These are phyloP conservation scores for Cisticola juncidis DNA, from an alignment of 2,113 vertebrate species.

Conservation along the genomic window DNA sequence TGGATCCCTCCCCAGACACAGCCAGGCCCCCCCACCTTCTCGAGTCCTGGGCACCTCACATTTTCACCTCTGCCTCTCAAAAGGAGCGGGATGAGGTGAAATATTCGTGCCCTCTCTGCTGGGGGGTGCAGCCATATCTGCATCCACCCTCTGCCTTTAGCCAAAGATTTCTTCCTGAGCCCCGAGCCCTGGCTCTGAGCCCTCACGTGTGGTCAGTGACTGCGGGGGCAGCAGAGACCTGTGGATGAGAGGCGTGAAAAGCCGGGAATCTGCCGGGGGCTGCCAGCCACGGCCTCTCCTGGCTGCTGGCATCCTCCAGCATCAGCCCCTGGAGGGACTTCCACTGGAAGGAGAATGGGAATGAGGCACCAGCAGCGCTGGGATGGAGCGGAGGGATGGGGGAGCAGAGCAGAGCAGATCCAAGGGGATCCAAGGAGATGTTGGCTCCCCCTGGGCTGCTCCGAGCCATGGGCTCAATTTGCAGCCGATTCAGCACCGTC, in stretches of 20 bases:
- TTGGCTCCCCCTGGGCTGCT: neutral
- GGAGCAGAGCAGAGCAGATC: neutral
- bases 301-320: neutral
- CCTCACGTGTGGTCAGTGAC: accelerated
- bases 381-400: neutral
- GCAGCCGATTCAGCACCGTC: neutral
- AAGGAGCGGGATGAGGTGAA: neutral
- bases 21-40: neutral
- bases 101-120: neutral
- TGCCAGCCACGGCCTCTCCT: neutral
- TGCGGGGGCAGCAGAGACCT: neutral
- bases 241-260: neutral
- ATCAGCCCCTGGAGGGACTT: neutral
- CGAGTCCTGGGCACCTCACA: neutral
- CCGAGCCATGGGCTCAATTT: neutral
- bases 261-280: neutral
- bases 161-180: neutral
- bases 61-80: neutral
- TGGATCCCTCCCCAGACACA: neutral
- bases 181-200: neutral
- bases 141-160: neutral
- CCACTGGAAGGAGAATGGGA: neutral
- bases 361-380: neutral
- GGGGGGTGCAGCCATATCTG: neutral
- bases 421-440: neutral